These are phyloP conservation scores for Ivindomyrus marchei DNA, from an alignment of 2,113 vertebrate species.

Conservation along the genomic window DNA sequence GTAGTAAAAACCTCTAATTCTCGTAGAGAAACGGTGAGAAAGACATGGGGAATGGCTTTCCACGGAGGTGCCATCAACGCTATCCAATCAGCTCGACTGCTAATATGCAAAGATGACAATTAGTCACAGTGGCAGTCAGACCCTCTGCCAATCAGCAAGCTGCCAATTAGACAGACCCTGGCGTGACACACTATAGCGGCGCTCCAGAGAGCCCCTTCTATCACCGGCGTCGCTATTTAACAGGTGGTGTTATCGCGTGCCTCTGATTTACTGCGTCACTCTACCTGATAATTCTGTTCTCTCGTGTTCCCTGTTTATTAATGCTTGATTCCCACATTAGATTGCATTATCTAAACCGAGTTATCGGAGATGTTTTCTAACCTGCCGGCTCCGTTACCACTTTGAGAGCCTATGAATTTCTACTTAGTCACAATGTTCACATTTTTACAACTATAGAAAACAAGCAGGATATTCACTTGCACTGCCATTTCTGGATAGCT, in stretches of 20 bases:
- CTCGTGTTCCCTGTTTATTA: neutral
- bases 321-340: neutral
- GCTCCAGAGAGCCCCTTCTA: neutral
- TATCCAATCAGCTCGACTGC: neutral
- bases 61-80: neutral
- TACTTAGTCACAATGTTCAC: neutral
- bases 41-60: neutral
- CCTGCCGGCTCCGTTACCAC: neutral
- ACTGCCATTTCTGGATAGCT: neutral
- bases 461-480: neutral
- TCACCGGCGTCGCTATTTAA: neutral
- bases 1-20: neutral
- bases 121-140: neutral
- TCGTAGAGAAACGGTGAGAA: neutral
- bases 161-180: neutral
- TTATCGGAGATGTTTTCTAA: neutral
- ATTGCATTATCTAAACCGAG: neutral
- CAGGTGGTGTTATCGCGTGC: neutral
- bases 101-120: neutral
- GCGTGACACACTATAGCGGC: neutral
- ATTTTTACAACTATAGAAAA: neutral
- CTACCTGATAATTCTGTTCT: slow-evolving; percentile 6
- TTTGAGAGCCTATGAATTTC: neutral
- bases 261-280: neutral
- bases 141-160: neutral